A percentile compares a stretch with the other conserved stretches of the same genome.
phyloP scores from a whole-genome alignment of 2,113 vertebrate species.

The Rhadina sibilatrix region DNA sequence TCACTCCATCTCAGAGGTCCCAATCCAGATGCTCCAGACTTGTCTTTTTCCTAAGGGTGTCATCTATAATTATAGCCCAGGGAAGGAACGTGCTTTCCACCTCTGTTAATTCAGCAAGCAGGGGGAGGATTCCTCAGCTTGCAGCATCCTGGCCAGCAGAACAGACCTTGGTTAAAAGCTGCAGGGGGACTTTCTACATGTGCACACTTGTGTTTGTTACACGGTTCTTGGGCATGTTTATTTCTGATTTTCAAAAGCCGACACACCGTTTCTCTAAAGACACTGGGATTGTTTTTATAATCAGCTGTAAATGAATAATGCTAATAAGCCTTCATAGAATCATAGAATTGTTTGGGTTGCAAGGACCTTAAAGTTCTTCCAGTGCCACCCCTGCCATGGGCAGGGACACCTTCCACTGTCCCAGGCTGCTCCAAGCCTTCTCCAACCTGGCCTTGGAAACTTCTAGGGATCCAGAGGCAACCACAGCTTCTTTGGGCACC shows the following conservation, averaged over 20 bases:
- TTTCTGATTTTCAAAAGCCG: neutral
- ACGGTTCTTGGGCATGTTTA: neutral
- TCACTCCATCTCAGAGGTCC: neutral
- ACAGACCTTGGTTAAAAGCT: neutral
- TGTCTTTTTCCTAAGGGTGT: neutral
- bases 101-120: neutral
- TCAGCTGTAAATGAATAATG: neutral
- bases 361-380: neutral
- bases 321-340: neutral
- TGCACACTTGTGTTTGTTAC: neutral
- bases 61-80: neutral
- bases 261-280: neutral
- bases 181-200: neutral
- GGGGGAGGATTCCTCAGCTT: neutral
- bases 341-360: neutral
- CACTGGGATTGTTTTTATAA: neutral
- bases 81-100: neutral
- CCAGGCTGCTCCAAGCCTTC: fast-evolving
- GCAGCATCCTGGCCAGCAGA: neutral
- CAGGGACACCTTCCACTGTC: neutral
- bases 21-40: neutral
- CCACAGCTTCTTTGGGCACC: neutral
- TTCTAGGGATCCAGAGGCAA: neutral
- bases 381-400: too few species aligned
- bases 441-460: neutral